Evolutionary conservation across 1,140 invertebrate species (phyloP), one percentile per base, ranked within the genome.

Genomic region (Asbolus verrucosus): DNA sequence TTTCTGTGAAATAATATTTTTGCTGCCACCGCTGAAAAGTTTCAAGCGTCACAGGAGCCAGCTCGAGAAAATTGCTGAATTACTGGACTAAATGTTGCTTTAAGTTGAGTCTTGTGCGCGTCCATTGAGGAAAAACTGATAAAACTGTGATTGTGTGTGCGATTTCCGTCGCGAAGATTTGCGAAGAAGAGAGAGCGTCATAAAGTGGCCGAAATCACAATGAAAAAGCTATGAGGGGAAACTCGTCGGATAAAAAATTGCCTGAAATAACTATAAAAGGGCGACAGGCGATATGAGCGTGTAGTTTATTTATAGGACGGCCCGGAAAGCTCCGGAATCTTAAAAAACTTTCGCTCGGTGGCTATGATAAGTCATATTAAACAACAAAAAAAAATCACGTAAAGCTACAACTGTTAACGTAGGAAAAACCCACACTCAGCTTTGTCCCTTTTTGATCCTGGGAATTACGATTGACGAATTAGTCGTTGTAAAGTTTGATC

Each of bases 401-500:
- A 38, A n/a, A n/a, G n/a, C n/a, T n/a, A n/a, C n/a, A n/a, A n/a
- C n/a, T n/a, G n/a, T n/a, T n/a, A n/a, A n/a, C n/a, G n/a, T n/a
- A n/a, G n/a, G n/a, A n/a, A n/a, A n/a, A n/a, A n/a, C n/a, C n/a
- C n/a, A n/a, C n/a, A n/a, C n/a, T n/a, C n/a, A n/a, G n/a, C n/a
- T n/a, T n/a, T n/a, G n/a, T n/a, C n/a, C n/a, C n/a, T n/a, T n/a
- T n/a, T n/a, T n/a, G n/a, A 38, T 38, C 41, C 16, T 6, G 2
- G 16, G 41, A 46, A 46, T 46, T 46, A 24, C 46, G 18, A 24
- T 54, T 11, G 9, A 9, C 19, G 46, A 54, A 54, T 54, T 54
- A 54, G 46, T 46, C 21, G 41, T 54, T 54, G 19, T 27, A 14
- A 54, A 54, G 14, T 54, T 24, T 54, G 46, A 54, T 54, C 46